phyloP scores from a whole-genome alignment of 2,888 invertebrate genomes.

The Caenorhabditis sp. region DNA sequence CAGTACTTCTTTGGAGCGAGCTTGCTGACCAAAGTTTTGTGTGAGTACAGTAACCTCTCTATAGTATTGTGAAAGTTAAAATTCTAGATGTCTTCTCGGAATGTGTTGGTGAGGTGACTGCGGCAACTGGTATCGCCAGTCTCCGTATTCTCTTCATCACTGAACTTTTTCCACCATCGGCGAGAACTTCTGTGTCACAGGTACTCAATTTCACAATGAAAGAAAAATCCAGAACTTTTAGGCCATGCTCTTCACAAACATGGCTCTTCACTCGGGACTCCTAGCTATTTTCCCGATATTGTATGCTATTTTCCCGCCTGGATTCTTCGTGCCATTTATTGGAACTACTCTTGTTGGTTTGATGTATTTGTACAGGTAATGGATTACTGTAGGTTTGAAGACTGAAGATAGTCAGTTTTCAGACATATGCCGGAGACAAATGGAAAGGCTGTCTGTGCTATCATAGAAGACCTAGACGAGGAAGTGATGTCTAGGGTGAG shows the following conservation, averaged over 20 bases:
- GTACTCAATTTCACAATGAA: slow-evolving; percentile 15
- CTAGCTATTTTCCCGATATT: slow-evolving; percentile 47
- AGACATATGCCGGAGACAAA: slow-evolving; percentile 31
- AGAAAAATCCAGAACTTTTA: slow-evolving; percentile 40
- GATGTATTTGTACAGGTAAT: slow-evolving; percentile 17
- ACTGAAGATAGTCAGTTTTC: not conserved
- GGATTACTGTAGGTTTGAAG: not conserved
- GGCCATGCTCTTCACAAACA: slow-evolving; percentile 26
- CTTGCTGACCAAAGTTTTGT: slow-evolving; percentile 8
- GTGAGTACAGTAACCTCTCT: not conserved
- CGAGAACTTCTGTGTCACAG: slow-evolving; percentile 63
- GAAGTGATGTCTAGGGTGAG: slow-evolving; percentile 20
- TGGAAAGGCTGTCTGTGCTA: slow-evolving; percentile 18
- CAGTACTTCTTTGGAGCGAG: slow-evolving; percentile 5
- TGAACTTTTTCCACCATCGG: slow-evolving; percentile 64
- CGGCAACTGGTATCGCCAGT: slow-evolving; percentile 35
- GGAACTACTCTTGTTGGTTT: slow-evolving; percentile 35
- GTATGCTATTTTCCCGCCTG: slow-evolving; percentile 52
- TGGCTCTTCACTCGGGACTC: slow-evolving; percentile 29
- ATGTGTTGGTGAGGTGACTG: slow-evolving; percentile 22
- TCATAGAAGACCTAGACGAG: slow-evolving; percentile 19
- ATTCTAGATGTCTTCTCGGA: slow-evolving; percentile 54
- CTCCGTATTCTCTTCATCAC: slow-evolving; percentile 44
- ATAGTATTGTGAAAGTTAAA: not conserved
- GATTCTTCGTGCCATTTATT: slow-evolving; percentile 49